Base-by-base conservation (phyloP, 2,113 vertebrate species). In the Cyphomyrus discorhynchus region DNA sequence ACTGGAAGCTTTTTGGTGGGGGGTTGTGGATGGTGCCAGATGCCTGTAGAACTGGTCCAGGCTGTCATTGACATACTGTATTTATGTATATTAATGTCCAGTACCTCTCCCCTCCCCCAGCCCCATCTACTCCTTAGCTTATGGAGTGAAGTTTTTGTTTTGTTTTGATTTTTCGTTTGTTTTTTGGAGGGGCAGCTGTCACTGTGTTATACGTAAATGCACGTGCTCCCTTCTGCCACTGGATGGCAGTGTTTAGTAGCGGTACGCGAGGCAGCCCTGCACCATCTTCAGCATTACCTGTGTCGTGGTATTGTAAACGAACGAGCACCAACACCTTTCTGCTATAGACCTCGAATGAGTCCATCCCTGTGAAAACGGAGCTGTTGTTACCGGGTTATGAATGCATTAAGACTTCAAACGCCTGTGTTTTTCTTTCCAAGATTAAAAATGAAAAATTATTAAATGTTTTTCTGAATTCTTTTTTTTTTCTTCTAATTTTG, bases 221-320 rank as follows among this genome's bases (percentile, higher is more conserved):
- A 80, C 35, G 15, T 80, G 17, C 74, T 35, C 74, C 35, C 17
- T 42, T 19, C 35, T 80, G 74, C 92, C 94, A 93, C 91, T 93
- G 93, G 93, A 93, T 93, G 94, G 94, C 2, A 31, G 89, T 91
- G 89, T 90, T 9, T 58, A 89, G 39, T 80, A 49, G 86, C 13
- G 52, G 88, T 21, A 42, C 74, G 19, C 35, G 15, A 19, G 31
- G 35, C 35, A 8, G 31, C 15, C 35, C 3, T 8, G 31, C 3
- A 0, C 35, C 6, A 1, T 15, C 66, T 31, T 35, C 31, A 74
- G 66, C 66, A 35, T 31, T 31, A 35, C 66, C n/a, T 15, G 11
- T 74, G n/a, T 10, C 66, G 35, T 15, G 1, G 19, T 77, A 77
- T 39, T 27, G 70, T 77, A 39, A 39, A 39, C 31, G 11, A 39